A percentile compares a stretch with the other conserved stretches of the same genome.
Conservation (phyloP, 2,113 vertebrate genomes). For the Thermophis baileyi region DNA sequence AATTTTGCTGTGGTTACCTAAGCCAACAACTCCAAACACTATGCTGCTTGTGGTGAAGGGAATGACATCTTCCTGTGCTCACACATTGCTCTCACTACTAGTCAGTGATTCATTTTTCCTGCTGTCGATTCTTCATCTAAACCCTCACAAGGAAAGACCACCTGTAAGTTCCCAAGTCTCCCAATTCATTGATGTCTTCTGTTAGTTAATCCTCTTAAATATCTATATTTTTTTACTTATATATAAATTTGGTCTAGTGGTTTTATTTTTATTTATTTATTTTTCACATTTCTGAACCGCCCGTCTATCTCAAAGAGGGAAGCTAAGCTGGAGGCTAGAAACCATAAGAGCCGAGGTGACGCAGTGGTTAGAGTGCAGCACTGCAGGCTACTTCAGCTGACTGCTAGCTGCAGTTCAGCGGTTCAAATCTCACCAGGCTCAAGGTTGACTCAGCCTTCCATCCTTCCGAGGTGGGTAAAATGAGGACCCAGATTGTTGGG, state of each 20-base stretch:
- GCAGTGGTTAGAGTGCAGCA: no score
- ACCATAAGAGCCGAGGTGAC: neutral
- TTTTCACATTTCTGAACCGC: neutral
- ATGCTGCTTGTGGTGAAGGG: constrained; percentile 20
- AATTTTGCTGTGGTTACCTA: neutral
- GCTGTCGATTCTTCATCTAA: neutral
- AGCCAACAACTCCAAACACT: constrained; percentile 18
- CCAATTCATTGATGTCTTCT: neutral
- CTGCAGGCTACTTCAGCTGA: no score
- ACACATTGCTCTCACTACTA: constrained; percentile 14
- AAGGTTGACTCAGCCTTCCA: no score
- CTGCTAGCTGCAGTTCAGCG: no score
- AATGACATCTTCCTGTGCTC: neutral
- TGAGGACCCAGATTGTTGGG: no score
- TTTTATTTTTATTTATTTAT: neutral
- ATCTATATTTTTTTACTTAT: neutral
- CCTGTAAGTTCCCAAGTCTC: constrained; percentile 21
- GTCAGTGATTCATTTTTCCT: constrained; percentile 10
- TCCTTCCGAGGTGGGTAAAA: no score
- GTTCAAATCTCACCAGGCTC: no score
- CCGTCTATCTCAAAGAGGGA: neutral
- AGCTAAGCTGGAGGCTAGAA: neutral
- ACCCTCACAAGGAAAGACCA: neutral
- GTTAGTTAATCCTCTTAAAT: neutral
- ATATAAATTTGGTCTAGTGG: neutral